Evolutionary conservation across 64 coral and sea anemone species (phyloP).

Genomic region (Actinia tenebrosa): DNA sequence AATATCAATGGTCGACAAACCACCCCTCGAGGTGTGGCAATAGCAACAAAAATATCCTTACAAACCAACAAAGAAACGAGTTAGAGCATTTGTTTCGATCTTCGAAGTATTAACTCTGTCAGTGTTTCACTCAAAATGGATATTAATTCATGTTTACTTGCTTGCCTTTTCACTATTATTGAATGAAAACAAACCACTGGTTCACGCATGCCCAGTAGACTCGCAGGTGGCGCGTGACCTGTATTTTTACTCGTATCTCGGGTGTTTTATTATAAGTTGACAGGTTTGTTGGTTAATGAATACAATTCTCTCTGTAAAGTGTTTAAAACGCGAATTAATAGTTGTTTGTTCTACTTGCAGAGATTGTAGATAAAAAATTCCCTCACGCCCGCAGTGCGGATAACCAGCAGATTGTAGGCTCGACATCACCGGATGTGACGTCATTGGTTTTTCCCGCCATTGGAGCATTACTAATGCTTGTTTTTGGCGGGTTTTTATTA

Average conservation of each 20-base stretch:
- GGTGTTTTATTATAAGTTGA: not conserved
- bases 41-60: not conserved
- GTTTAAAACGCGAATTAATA: not conserved
- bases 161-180: not conserved
- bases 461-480: conserved; percentile 65
- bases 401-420: conserved; percentile 16
- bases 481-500: conserved; percentile 67
- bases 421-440: conserved; percentile 16
- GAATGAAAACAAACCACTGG: not conserved
- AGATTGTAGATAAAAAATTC: not conserved
- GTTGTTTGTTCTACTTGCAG: not conserved
- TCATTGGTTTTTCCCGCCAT: conserved; percentile 65
- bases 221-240: not conserved
- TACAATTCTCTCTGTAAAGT: not conserved
- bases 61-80: not conserved
- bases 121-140: not conserved
- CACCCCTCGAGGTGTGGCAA: not conserved
- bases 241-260: not conserved
- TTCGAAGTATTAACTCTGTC: not conserved
- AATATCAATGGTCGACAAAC: not conserved
- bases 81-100: not conserved
- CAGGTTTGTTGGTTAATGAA: not conserved
- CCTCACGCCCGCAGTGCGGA: not conserved
- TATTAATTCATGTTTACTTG: not conserved
- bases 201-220: not conserved